Evolutionary conservation across 2,888 invertebrate genomes (phyloP), one percentile per base, ranked within the genome.

Genomic region (Cheilosia impressa): DNA sequence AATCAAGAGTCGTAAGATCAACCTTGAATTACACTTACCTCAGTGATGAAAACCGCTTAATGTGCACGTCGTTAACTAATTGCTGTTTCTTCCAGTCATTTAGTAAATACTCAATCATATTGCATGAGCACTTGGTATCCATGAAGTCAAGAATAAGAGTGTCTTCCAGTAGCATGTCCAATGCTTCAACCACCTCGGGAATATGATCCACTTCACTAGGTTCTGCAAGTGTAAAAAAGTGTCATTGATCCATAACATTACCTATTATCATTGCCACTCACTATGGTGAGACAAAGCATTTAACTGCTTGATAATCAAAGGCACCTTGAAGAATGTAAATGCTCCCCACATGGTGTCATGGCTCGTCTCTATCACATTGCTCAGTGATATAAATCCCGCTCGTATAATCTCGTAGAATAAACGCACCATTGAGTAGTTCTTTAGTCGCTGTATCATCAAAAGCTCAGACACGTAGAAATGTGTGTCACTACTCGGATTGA

Each of bases 301-400:
- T 55, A 96, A 91, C 87, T 95, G 95, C 76, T 95, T 95, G 57
- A 98, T 93, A 58, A 97, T 95, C 89, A 96, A 95, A 0, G 97
- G 97, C 65, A 98, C 95, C 93, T 98, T 98, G 9, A 98, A 94
- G 90, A 98, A 98, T 0, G 97, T 97, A 90, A 98, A 98, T 10
- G 98, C 98, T 15, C 97, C 97, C 98, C 98, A 98, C 89, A 97
- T 95, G 4, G 97, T 96, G 89, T 98, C 98, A 88, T 96, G 96
- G 9, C 96, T 94, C 55, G 96, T 96, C 88, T 96, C 96, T 66
- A 96, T 95, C 0, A 96, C 96, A 91, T 98, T 97, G 89, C 97
- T 96, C 4, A 98, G 92, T n/a, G 97, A 97, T 89, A 98, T 95
- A 79, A 98, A 95, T 89, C 97, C 97, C 0, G 97, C 97, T 87